Base-by-base conservation (phyloP, 2,797 vertebrate species). In the Ctenosaura bakeri region DNA sequence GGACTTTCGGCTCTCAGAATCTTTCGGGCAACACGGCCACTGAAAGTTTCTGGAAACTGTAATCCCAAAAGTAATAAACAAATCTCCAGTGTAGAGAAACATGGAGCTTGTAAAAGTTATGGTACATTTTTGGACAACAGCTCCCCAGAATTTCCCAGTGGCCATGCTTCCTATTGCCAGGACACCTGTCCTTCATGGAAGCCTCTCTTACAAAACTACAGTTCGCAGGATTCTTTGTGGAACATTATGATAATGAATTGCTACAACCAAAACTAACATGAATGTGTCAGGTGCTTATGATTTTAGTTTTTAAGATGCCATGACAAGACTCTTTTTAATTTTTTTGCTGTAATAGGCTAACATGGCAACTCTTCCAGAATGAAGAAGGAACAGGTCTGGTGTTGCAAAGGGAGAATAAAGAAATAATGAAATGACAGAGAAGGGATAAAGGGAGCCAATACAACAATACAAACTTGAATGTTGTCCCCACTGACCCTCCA, bases 391-490 rank as follows among this genome's bases (percentile, higher is more conserved):
- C 20, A 14, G 38, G 46, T 35, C 26, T 71, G 62, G 18, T 52
- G 83, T 29, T 50, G 66, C 42, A 42, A 24, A 62, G 20, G 32
- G 14, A 22, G 80, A 83, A 46, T n/a, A 52, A 87, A 56, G 5
- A 32, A 46, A 46, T 8, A 42, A 76, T 77, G 73, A 83, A 69
- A 84, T 56, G 71, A 89, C 52, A 54, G 80, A 62, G 73, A 88
- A 77, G 62, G 74, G 52, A 90, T 56, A 35, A 69, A 71, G 81
- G 50, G 35, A 64, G 83, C 46, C 90, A 69, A n/a, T 59, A 83
- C 73, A 84, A 56, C 59, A 78, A 87, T 90, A 79, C 89, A 90
- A 83, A 76, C 62, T 78, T 88, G 73, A 78, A 83, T 77, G 64
- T 84, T 56, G 80, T 84, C 80, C 80, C 80, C 81, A 38, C 20